Percentiles rank a stretch among this genome's conserved stretches.
These are phyloP conservation scores for Rhea pennata DNA, from an alignment of 2,113 vertebrate species.

Conservation along the genomic window DNA sequence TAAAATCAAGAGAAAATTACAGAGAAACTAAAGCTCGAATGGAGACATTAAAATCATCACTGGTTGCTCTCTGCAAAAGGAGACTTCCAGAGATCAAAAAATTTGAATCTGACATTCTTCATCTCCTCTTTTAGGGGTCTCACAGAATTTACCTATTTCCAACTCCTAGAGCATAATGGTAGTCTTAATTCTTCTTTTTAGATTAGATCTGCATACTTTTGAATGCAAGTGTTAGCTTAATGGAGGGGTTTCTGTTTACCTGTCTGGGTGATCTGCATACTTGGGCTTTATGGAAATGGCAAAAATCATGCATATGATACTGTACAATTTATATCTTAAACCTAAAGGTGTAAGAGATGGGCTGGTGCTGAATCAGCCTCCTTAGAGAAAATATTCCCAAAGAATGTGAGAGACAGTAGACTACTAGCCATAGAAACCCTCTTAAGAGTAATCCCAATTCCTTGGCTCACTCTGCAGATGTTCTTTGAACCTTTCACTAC, in stretches of 20 bases:
- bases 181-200: not conserved
- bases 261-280: fast-evolving
- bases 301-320: not conserved
- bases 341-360: not conserved
- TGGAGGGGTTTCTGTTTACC: not conserved
- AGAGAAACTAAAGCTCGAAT: not conserved
- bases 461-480: no score
- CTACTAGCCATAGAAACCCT: not conserved
- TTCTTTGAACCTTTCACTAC: not conserved
- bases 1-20: not conserved
- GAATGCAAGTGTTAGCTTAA: not conserved
- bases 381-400: not conserved
- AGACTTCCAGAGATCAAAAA: not conserved
- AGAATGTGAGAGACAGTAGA: not conserved
- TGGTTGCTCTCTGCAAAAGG: not conserved
- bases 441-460: not conserved
- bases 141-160: not conserved
- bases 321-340: no score
- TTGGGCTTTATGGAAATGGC: not conserved
- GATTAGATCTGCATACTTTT: not conserved
- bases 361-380: not conserved
- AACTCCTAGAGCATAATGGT: not conserved
- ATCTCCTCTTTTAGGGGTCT: not conserved
- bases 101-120: not conserved
- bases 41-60: not conserved